These are phyloP conservation scores for Lepidotrigona ventralis DNA, from an alignment of 1,140 invertebrate species.

Conservation along the genomic window DNA sequence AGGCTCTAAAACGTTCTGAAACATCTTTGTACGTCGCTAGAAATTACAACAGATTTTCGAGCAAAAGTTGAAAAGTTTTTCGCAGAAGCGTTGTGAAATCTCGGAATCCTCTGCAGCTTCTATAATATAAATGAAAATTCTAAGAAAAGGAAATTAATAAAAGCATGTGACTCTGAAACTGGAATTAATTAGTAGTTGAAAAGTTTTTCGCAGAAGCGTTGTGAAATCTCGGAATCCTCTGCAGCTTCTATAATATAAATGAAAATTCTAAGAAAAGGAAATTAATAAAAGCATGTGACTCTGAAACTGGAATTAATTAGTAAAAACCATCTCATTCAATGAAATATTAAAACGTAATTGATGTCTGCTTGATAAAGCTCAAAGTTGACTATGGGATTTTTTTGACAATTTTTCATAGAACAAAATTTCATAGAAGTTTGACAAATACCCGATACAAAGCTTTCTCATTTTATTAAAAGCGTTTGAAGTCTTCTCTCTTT, in stretches of 20 bases:
- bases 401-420: too few relatives aligned
- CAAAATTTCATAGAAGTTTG: background rate
- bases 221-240: background rate
- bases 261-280: too few relatives aligned
- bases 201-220: too few relatives aligned
- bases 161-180: too few relatives aligned
- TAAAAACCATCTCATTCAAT: background rate
- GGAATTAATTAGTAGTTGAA: background rate
- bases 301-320: background rate
- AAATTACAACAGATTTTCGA: background rate
- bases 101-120: background rate
- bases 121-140: background rate
- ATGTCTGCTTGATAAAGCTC: background rate
- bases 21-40: background rate
- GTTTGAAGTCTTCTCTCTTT: too few relatives aligned
- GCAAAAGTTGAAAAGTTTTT: background rate
- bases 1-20: too few relatives aligned
- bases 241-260: background rate
- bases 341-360: background rate
- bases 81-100: background rate
- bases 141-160: too few relatives aligned
- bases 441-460: background rate
- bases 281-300: too few relatives aligned
- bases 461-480: too few relatives aligned
- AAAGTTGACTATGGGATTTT: background rate